phyloP scores from a whole-genome alignment of 2,888 invertebrate species.

The Saturnia japonica region DNA sequence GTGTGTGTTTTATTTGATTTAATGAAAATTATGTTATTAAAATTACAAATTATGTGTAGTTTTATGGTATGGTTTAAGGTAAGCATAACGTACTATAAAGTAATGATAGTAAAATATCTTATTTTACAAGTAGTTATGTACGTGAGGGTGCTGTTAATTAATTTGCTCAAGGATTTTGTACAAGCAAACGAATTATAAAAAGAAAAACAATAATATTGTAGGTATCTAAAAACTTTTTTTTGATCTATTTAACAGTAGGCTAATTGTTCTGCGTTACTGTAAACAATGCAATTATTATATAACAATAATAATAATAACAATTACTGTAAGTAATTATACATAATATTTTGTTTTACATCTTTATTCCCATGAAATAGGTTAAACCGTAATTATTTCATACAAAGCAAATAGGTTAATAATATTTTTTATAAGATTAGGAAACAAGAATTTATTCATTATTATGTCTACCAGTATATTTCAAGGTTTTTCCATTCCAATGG shows the following conservation, averaged over 20 bases:
- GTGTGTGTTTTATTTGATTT: too few relatives aligned
- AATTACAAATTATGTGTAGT: too few relatives aligned
- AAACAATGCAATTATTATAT: too few relatives aligned
- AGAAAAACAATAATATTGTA: neutral
- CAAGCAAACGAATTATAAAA: neutral
- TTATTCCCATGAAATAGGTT: neutral
- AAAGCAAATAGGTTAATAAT: neutral
- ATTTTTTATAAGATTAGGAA: neutral
- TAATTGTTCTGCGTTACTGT: neutral
- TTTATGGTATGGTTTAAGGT: too few relatives aligned
- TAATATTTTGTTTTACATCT: neutral
- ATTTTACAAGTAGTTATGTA: neutral
- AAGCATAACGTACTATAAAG: too few relatives aligned
- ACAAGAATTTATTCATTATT: neutral
- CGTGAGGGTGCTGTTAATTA: neutral
- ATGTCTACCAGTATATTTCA: neutral
- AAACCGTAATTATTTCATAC: neutral
- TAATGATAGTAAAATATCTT: neutral
- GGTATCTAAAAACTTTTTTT: too few relatives aligned
- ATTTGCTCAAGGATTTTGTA: neutral
- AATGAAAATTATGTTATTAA: too few relatives aligned
- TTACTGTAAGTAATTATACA: too few relatives aligned
- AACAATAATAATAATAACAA: neutral
- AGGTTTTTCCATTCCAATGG: slow-evolving; percentile 14
- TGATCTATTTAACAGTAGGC: neutral